A percentile compares a stretch with the other conserved stretches of the same genome.
Conservation (phyloP, 92 coral and sea anemone species). For the Metridium senile region DNA sequence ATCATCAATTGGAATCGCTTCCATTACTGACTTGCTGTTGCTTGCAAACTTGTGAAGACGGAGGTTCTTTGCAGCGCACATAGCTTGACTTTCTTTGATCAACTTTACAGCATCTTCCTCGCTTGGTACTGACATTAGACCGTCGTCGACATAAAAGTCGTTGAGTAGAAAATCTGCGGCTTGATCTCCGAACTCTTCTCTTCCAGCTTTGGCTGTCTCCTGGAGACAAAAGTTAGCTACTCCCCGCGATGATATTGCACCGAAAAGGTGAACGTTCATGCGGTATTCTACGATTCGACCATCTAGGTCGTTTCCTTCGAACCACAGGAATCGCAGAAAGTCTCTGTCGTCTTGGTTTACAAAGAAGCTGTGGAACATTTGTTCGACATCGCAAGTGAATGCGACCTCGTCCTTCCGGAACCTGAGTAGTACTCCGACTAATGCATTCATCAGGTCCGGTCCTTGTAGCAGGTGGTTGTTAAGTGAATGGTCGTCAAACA, state of each 20-base stretch:
- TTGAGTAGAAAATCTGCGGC: constrained; percentile 50
- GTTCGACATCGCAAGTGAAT: constrained; percentile 44
- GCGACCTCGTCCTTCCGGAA: constrained; percentile 43
- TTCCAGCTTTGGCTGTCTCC: constrained; percentile 44
- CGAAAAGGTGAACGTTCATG: constrained; percentile 61
- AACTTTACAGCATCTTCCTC: constrained; percentile 34
- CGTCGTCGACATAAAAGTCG: constrained; percentile 61
- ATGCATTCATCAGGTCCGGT: constrained; percentile 55
- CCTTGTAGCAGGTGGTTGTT: constrained; percentile 52
- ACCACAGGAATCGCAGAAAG: constrained; percentile 33
- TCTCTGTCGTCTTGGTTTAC: constrained; percentile 28
- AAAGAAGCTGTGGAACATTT: constrained; percentile 45
- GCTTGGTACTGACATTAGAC: constrained; percentile 45
- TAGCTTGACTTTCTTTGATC: constrained; percentile 38
- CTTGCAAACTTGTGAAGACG: constrained; percentile 65
- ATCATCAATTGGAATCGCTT: constrained; percentile 50
- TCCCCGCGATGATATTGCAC: constrained; percentile 56
- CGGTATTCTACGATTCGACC: constrained; percentile 31
- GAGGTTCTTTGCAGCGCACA: constrained; percentile 44
- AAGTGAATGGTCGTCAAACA: constrained; percentile 34
- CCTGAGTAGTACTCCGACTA: constrained; percentile 48
- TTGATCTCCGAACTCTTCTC: constrained; percentile 39
- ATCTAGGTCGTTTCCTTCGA: constrained; percentile 33
- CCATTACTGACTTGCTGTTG: constrained; percentile 41
- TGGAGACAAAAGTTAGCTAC: constrained; percentile 60